phyloP scores from a whole-genome alignment of 2,113 vertebrate genomes.

The Phrynosoma blainvillii region DNA sequence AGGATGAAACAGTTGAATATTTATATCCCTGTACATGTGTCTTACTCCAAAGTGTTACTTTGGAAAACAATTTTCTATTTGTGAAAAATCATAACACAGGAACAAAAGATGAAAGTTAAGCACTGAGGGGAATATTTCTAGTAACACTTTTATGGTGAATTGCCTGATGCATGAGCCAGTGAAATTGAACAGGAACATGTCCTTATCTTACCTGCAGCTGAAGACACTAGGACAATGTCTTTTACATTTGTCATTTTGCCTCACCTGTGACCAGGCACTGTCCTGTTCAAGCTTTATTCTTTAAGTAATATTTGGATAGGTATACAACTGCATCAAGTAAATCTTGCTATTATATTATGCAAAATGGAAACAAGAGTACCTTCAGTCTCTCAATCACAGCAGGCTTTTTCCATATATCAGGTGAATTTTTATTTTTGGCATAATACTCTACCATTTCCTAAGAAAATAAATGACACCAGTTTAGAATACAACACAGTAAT shows the following conservation, averaged over 20 bases:
- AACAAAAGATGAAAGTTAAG: too few relatives aligned
- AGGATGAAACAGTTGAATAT: too few relatives aligned
- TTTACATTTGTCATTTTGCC: background rate
- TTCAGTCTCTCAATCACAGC: constrained; percentile 85
- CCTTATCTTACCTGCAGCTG: background rate
- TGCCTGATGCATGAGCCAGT: too few relatives aligned
- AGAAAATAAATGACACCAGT: constrained; percentile 46
- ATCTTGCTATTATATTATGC: background rate
- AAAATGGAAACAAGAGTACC: constrained; percentile 73
- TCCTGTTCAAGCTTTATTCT: constrained; percentile 16
- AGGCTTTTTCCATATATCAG: constrained; percentile 86
- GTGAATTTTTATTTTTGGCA: constrained; percentile 69
- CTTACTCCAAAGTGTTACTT: too few relatives aligned
- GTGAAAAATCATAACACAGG: too few relatives aligned
- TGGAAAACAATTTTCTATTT: too few relatives aligned
- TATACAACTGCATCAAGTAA: background rate
- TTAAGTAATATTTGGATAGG: background rate
- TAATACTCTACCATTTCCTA: constrained; percentile 88
- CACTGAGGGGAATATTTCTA: too few relatives aligned
- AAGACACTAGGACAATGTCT: background rate
- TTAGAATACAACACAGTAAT: constrained; percentile 11
- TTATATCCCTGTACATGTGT: too few relatives aligned
- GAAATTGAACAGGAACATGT: background rate
- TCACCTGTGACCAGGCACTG: background rate
- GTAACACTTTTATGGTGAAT: too few relatives aligned